Conservation (phyloP, 53 echinoderm and acorn worm genomes). For the Antedon mediterranea region DNA sequence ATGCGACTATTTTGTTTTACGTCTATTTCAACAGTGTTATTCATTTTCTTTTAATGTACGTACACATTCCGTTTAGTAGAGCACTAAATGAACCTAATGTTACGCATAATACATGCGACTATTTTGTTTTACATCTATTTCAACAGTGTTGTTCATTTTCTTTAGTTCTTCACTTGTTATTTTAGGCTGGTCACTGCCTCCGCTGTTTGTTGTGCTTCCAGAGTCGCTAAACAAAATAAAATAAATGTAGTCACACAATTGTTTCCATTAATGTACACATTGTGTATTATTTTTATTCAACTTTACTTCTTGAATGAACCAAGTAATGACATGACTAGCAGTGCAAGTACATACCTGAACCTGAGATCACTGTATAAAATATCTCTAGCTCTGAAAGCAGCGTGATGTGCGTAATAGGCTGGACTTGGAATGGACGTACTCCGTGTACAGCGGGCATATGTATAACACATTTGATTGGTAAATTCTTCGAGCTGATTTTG, state of each 20-base stretch:
- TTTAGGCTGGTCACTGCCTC: background rate
- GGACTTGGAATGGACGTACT: background rate
- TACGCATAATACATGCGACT: background rate
- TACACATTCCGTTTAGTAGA: too few relatives aligned
- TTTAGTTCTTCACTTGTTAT: background rate
- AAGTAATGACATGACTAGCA: too few relatives aligned
- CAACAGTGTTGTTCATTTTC: background rate
- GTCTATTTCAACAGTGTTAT: background rate
- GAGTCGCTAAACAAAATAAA: background rate
- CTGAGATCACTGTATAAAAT: background rate
- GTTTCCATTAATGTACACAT: too few relatives aligned
- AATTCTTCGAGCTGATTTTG: background rate
- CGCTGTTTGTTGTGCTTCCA: background rate
- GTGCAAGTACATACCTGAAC: background rate
- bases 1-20: background rate
- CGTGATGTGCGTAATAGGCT: background rate
- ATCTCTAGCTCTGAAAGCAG: background rate
- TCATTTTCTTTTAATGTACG: too few relatives aligned
- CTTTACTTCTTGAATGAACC: too few relatives aligned
- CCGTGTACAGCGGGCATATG: background rate
- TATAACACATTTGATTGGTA: background rate
- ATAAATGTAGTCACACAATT: too few relatives aligned
- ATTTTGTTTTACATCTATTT: background rate
- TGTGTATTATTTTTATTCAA: too few relatives aligned
- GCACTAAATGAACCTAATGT: too few relatives aligned